These are phyloP conservation scores for Phrixothrix hirtus DNA, from an alignment of 2,888 invertebrate species.

Conservation along the genomic window DNA sequence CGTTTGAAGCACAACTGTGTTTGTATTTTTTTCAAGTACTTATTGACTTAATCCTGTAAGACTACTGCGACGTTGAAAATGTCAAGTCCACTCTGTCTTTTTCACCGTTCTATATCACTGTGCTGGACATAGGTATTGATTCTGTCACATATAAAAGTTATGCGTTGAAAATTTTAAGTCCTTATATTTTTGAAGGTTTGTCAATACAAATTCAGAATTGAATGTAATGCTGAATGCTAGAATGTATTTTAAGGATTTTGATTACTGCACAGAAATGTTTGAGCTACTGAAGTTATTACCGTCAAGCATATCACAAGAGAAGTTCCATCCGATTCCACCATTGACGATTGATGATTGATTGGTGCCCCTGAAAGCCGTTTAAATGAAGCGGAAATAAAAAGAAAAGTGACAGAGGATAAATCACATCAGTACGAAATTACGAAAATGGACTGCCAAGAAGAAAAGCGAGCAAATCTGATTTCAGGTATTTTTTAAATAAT, in stretches of 20 bases:
- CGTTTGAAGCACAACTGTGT: slow-evolving; percentile 34
- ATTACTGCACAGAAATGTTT: too few species aligned
- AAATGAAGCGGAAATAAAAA: slow-evolving; percentile 48
- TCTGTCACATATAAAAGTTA: too few species aligned
- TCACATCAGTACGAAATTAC: slow-evolving; percentile 39
- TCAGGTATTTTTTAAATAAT: slow-evolving; percentile 21
- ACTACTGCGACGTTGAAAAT: slow-evolving; percentile 12
- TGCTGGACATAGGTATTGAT: too few species aligned
- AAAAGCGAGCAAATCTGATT: slow-evolving; percentile 26
- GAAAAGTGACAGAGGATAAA: slow-evolving; percentile 44
- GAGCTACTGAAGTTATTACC: too few species aligned
- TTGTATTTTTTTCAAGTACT: slow-evolving; percentile 28
- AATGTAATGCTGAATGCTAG: too few species aligned
- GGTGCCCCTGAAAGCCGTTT: slow-evolving; percentile 44
- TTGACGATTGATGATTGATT: slow-evolving; percentile 34
- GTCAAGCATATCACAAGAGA: slow-evolving; percentile 13
- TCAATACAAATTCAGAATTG: too few species aligned
- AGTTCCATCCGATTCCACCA: slow-evolving; percentile 8
- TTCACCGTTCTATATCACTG: too few species aligned
- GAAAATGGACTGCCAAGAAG: slow-evolving; percentile 27
- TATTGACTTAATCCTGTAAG: slow-evolving; percentile 17
- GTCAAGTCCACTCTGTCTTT: slow-evolving; percentile 12
- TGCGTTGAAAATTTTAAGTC: too few species aligned
- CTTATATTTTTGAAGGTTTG: too few species aligned
- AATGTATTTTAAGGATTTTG: too few species aligned